Conservation (phyloP, 2,113 vertebrate genomes). For the Dryoscopus gambensis region DNA sequence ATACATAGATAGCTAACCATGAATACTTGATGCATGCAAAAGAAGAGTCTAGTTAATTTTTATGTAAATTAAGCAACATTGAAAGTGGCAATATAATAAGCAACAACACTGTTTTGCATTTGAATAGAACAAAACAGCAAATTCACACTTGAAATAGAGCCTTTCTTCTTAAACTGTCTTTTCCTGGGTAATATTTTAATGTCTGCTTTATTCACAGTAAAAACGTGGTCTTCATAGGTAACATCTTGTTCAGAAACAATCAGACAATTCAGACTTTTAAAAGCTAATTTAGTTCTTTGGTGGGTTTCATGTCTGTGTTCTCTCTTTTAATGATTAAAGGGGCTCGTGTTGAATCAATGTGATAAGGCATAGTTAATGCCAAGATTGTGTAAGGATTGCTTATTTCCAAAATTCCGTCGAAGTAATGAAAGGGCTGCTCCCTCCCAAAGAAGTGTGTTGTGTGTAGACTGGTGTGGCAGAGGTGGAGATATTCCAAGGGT, state of each 20-base stretch:
- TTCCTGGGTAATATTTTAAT: not conserved
- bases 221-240: not conserved
- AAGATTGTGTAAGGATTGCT: not conserved
- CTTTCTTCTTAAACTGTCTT: not conserved
- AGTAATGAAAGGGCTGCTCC: not conserved
- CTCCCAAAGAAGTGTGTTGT: too few relatives aligned
- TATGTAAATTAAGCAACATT: slow-evolving; percentile 39
- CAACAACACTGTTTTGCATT: not conserved
- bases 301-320: not conserved
- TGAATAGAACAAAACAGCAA: slow-evolving; percentile 10
- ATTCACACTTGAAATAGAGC: not conserved
- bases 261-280: not conserved
- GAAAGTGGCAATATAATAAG: slow-evolving; percentile 4
- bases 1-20: slow-evolving; percentile 58
- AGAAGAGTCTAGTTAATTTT: slow-evolving; percentile 56
- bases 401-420: not conserved
- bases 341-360: not conserved
- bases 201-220: not conserved
- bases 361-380: not conserved
- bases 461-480: not conserved
- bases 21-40: slow-evolving; percentile 56
- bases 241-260: not conserved
- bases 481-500: not conserved
- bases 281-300: not conserved
- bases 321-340: not conserved